These are phyloP conservation scores for Marisa cornuarietis DNA, from an alignment of 1,140 invertebrate species.

Conservation along the genomic window DNA sequence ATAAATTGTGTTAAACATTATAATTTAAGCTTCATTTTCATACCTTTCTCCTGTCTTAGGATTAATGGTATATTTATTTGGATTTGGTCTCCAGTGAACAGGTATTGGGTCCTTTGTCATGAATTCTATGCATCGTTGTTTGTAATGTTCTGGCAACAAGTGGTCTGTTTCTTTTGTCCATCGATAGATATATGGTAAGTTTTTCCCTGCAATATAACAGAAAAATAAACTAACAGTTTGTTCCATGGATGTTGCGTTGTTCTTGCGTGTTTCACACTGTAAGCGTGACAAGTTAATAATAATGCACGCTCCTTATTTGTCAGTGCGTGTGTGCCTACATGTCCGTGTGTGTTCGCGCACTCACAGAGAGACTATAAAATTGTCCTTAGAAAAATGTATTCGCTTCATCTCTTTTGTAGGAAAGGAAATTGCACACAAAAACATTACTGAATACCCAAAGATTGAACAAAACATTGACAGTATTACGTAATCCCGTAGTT, in stretches of 20 bases:
- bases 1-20: background rate
- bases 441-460: too few species aligned
- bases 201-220: constrained; percentile 17
- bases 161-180: constrained; percentile 36
- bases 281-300: too few species aligned
- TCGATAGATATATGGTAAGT: constrained; percentile 38
- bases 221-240: too few species aligned
- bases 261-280: too few species aligned
- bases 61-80: constrained; percentile 78
- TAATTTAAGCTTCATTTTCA: constrained; percentile 49
- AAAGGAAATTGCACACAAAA: too few species aligned
- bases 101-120: constrained; percentile 77
- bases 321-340: too few species aligned
- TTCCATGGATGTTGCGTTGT: too few species aligned
- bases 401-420: too few species aligned
- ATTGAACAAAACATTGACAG: background rate
- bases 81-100: constrained; percentile 85
- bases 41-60: constrained; percentile 78
- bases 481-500: background rate
- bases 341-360: too few species aligned
- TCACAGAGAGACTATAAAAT: too few species aligned
- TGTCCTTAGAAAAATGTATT: too few species aligned
- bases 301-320: too few species aligned
- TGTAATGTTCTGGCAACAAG: constrained; percentile 82
- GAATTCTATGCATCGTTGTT: constrained; percentile 89